Conservation (phyloP, 2,888 invertebrate species). For the Lasioglossum marginatum region DNA sequence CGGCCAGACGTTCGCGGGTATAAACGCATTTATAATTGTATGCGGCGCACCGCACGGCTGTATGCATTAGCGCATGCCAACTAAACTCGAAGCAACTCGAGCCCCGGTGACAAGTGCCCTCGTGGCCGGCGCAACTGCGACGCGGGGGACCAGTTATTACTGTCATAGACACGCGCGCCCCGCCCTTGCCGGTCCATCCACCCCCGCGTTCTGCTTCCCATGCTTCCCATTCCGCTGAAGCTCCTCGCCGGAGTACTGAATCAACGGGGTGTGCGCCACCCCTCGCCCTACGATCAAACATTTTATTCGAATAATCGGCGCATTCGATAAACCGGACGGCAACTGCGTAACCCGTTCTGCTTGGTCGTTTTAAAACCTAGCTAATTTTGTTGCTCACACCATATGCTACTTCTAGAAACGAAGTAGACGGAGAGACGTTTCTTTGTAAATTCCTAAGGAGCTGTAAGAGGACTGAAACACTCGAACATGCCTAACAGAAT, state of each 20-base stretch:
- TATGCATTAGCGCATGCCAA: slow-evolving; percentile 72
- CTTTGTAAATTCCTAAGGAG: background rate
- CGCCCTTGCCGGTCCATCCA: slow-evolving; percentile 49
- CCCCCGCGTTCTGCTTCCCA: slow-evolving; percentile 16
- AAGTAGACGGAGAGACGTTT: background rate
- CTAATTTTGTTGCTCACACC: background rate
- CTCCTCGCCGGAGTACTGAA: slow-evolving; percentile 39
- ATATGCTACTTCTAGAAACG: background rate
- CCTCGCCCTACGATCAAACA: slow-evolving; percentile 16
- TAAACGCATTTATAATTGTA: slow-evolving; percentile 58
- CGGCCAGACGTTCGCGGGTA: slow-evolving; percentile 27
- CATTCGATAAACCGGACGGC: background rate
- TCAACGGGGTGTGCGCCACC: slow-evolving; percentile 15
- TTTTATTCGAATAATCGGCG: slow-evolving; percentile 28
- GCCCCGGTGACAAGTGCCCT: slow-evolving; percentile 72
- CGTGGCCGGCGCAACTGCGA: slow-evolving; percentile 64
- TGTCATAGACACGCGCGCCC: slow-evolving; percentile 71
- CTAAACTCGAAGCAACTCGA: slow-evolving; percentile 65
- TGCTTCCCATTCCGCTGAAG: background rate
- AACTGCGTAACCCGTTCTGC: background rate
- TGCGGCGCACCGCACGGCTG: slow-evolving; percentile 43
- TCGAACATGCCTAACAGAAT: background rate
- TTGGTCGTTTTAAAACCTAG: background rate
- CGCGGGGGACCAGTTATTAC: slow-evolving; percentile 72
- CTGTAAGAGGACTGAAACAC: background rate